Conservation (phyloP, 2,888 invertebrate genomes). For the Neria commutata region DNA sequence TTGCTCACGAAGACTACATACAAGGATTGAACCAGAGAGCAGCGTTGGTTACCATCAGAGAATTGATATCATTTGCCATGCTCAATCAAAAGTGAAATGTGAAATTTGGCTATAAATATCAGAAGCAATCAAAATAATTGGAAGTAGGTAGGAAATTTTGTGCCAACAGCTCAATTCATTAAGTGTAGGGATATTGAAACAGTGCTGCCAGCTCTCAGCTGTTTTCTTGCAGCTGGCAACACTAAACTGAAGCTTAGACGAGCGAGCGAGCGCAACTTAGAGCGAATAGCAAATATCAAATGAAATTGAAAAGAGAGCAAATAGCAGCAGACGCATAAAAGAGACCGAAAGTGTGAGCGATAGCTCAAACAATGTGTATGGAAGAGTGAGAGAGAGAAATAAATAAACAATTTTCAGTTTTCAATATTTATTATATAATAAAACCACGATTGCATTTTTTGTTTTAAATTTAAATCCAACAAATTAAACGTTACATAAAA, state of each 20-base stretch:
- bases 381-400: slow-evolving; percentile 29
- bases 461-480: slow-evolving; percentile 53
- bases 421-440: slow-evolving; percentile 42
- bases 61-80: too few relatives aligned
- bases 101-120: too few relatives aligned
- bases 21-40: too few relatives aligned
- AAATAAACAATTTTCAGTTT: slow-evolving; percentile 29
- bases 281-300: slow-evolving; percentile 41
- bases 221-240: too few relatives aligned
- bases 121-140: too few relatives aligned
- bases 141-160: too few relatives aligned
- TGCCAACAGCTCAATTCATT: too few relatives aligned
- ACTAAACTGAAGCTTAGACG: background rate
- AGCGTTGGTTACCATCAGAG: too few relatives aligned
- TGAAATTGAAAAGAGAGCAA: slow-evolving; percentile 43
- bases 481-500: slow-evolving; percentile 53
- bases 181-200: too few relatives aligned
- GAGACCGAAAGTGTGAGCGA: slow-evolving; percentile 2
- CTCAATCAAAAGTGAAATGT: too few relatives aligned
- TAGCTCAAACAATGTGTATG: slow-evolving; percentile 62
- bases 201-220: too few relatives aligned
- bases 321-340: background rate
- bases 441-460: slow-evolving; percentile 50
- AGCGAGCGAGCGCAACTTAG: background rate
- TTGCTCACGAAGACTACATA: too few relatives aligned